These are phyloP conservation scores for Zosterops hypoxanthus DNA, from an alignment of 2,113 vertebrate species.

Conservation along the genomic window DNA sequence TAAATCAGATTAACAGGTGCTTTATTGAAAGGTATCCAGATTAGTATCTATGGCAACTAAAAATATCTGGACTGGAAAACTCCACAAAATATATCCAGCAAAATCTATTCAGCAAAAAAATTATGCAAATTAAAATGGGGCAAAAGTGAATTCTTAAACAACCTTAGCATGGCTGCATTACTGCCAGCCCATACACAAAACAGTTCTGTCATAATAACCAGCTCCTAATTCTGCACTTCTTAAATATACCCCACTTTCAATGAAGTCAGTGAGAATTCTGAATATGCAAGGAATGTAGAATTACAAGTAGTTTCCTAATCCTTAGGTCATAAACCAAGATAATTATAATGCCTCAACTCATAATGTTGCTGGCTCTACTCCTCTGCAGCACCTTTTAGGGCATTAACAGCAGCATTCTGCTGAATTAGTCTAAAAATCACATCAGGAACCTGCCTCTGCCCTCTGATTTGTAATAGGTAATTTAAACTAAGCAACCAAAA, in stretches of 20 bases:
- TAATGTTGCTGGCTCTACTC: background rate
- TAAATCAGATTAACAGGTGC: background rate
- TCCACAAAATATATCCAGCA: background rate
- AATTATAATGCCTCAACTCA: constrained; percentile 27
- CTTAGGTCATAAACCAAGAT: background rate
- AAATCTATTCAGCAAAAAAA: background rate
- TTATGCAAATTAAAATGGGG: background rate
- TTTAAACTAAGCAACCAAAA: background rate
- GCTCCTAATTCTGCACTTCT: background rate
- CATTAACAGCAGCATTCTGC: constrained; percentile 30
- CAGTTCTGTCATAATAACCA: background rate
- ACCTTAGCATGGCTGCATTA: background rate
- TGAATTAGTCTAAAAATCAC: constrained; percentile 49
- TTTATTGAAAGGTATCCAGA: background rate
- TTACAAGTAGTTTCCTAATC: constrained; percentile 3
- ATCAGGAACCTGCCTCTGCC: constrained; percentile 28
- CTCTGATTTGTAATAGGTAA: background rate
- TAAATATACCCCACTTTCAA: background rate
- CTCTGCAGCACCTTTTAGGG: background rate
- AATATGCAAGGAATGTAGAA: constrained; percentile 18
- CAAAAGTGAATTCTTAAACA: background rate
- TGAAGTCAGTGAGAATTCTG: background rate
- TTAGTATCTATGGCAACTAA: background rate
- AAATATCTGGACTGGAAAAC: background rate
- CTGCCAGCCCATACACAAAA: background rate